phyloP scores from a whole-genome alignment of 2,797 vertebrate species.

The Oreortyx pictus region DNA sequence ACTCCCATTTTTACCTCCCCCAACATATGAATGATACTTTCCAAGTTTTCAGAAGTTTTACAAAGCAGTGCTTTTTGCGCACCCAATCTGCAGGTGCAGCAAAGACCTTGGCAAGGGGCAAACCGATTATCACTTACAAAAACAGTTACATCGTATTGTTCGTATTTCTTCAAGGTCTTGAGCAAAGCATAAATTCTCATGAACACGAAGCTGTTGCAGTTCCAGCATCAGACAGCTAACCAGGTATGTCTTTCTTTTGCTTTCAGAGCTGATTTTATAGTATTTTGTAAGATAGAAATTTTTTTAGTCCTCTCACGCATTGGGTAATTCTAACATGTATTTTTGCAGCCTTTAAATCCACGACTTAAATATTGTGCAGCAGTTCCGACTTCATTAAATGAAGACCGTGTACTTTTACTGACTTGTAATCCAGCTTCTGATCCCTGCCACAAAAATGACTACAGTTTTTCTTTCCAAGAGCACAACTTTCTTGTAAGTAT shows the following conservation, averaged over 20 bases:
- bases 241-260: conserved; percentile 78
- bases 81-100: conserved; percentile 82
- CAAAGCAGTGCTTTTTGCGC: conserved; percentile 31
- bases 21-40: conserved; percentile 23
- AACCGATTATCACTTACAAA: conserved; percentile 78
- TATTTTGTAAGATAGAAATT: neutral
- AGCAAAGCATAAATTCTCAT: conserved; percentile 85
- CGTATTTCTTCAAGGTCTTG: conserved; percentile 91
- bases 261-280: neutral
- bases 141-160: conserved; percentile 87
- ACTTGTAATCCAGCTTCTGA: neutral
- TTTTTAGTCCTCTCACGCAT: neutral
- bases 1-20: conserved; percentile 34
- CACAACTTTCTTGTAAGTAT: neutral
- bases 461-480: neutral
- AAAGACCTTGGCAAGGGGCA: conserved; percentile 78
- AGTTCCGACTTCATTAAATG: neutral
- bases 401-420: neutral
- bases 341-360: neutral
- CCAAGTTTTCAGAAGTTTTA: conserved; percentile 47
- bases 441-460: neutral
- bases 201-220: conserved; percentile 63
- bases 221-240: conserved; percentile 60
- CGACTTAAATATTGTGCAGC: neutral
- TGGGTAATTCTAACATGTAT: neutral